These are phyloP conservation scores for Nasonia longicornis DNA, from an alignment of 1,140 invertebrate species.

Conservation along the genomic window DNA sequence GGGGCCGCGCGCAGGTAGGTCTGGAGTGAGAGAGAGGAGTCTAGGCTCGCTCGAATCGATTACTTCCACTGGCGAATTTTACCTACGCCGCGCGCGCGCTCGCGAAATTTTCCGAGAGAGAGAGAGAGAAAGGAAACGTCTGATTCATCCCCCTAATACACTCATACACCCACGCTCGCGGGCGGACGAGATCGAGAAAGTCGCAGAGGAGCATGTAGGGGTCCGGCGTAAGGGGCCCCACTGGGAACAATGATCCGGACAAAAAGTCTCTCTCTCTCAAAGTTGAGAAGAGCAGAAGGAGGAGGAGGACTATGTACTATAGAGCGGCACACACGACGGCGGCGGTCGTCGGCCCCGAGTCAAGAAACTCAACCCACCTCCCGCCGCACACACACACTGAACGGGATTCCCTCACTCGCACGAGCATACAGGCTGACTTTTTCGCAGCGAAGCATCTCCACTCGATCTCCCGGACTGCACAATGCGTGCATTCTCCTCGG, in stretches of 20 bases:
- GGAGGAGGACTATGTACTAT: background rate
- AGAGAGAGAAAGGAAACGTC: too few species aligned
- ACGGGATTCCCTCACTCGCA: background rate
- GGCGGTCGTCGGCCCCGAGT: background rate
- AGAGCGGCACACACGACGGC: background rate
- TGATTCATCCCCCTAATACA: background rate
- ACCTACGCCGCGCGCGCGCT: background rate
- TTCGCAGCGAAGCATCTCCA: background rate
- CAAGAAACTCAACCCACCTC: background rate
- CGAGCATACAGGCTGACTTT: background rate
- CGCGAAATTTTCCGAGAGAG: background rate
- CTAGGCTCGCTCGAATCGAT: conserved; percentile 2
- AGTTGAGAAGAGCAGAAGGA: background rate
- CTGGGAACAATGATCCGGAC: background rate
- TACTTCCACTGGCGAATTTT: conserved; percentile 1
- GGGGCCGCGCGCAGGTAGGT: background rate
- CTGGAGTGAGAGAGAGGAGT: background rate
- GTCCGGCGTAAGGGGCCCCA: background rate
- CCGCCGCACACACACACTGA: too few species aligned
- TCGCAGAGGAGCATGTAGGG: background rate
- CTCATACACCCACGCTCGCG: background rate
- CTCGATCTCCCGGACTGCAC: background rate
- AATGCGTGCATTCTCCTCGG: background rate
- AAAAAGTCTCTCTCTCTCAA: background rate
- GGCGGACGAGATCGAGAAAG: background rate